Conservation (phyloP, 2,113 vertebrate species). For the Pithys albifrons region DNA sequence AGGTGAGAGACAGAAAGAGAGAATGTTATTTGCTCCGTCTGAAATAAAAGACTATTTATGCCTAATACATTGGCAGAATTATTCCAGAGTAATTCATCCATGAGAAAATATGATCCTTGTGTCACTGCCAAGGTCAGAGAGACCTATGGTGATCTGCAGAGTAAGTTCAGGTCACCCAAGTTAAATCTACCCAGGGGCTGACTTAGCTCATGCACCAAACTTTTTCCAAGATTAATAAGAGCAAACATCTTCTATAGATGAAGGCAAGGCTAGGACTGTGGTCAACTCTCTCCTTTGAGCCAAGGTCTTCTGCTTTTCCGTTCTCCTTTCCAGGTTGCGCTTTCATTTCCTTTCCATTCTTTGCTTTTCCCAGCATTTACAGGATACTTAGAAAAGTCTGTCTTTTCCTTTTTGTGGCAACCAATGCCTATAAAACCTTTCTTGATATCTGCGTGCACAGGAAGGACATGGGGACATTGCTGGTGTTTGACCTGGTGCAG, state of each 20-base stretch:
- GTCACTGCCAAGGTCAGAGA: constrained; percentile 59
- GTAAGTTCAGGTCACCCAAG: constrained; percentile 42
- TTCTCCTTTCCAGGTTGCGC: constrained; percentile 30
- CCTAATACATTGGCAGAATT: constrained; percentile 63
- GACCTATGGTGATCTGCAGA: constrained; percentile 43
- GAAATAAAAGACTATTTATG: constrained; percentile 62
- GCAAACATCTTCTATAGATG: constrained; percentile 43
- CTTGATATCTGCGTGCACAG: not conserved
- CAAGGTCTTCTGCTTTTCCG: not conserved
- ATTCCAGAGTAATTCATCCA: constrained; percentile 50
- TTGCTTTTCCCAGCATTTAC: not conserved
- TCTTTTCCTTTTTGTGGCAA: not conserved
- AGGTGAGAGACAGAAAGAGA: constrained; percentile 11
- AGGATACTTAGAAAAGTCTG: not conserved
- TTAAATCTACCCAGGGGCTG: constrained; percentile 41
- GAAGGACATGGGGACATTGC: not conserved
- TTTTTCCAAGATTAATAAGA: constrained; percentile 57
- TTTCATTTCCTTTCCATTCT: constrained; percentile 32
- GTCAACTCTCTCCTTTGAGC: not conserved
- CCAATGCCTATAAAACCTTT: not conserved
- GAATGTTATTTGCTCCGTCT: not conserved
- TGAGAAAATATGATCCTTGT: constrained; percentile 57
- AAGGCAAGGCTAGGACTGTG: not conserved
- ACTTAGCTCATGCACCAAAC: constrained; percentile 18
- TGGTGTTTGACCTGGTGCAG: not conserved